phyloP scores from a whole-genome alignment of 1,140 invertebrate species.

The Drosophila melanica region DNA sequence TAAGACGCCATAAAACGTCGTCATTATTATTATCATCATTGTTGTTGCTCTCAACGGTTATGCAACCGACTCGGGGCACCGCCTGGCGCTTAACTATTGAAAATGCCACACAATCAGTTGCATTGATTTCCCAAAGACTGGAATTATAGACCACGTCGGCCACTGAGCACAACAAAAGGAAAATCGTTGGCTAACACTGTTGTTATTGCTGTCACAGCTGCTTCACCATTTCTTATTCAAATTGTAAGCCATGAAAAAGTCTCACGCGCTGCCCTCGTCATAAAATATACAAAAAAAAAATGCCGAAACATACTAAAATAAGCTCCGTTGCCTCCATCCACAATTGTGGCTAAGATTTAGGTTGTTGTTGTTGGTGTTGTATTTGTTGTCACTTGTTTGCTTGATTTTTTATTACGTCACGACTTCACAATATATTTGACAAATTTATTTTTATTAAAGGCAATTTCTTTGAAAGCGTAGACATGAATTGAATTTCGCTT shows the following conservation, averaged over 20 bases:
- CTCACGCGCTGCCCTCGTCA: constrained; percentile 49
- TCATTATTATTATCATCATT: constrained; percentile 48
- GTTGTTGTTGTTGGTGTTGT: constrained; percentile 20
- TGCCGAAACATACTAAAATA: constrained; percentile 30
- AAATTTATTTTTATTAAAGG: constrained; percentile 78
- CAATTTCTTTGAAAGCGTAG: constrained; percentile 69
- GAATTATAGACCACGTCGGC: constrained; percentile 14
- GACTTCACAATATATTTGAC: constrained; percentile 75
- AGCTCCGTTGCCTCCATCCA: constrained; percentile 14
- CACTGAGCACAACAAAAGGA: constrained; percentile 58
- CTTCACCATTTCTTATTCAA: constrained; percentile 62
- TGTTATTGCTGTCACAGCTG: constrained; percentile 57
- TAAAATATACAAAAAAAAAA: constrained; percentile 41
- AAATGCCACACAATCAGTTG: constrained; percentile 56
- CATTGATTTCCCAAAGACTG: constrained; percentile 62
- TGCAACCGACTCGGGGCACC: constrained; percentile 52
- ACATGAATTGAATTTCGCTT: constrained; percentile 72
- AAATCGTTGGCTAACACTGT: constrained; percentile 48
- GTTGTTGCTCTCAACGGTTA: constrained; percentile 48
- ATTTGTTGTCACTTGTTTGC: constrained; percentile 14
- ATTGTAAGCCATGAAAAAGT: constrained; percentile 60
- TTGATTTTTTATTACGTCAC: constrained; percentile 67
- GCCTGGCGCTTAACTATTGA: constrained; percentile 55
- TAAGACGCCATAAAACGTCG: constrained; percentile 43
- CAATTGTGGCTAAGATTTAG: constrained; percentile 30